These are phyloP conservation scores for Drosophila seguyi DNA, from an alignment of 1,140 invertebrate genomes.

Conservation along the genomic window DNA sequence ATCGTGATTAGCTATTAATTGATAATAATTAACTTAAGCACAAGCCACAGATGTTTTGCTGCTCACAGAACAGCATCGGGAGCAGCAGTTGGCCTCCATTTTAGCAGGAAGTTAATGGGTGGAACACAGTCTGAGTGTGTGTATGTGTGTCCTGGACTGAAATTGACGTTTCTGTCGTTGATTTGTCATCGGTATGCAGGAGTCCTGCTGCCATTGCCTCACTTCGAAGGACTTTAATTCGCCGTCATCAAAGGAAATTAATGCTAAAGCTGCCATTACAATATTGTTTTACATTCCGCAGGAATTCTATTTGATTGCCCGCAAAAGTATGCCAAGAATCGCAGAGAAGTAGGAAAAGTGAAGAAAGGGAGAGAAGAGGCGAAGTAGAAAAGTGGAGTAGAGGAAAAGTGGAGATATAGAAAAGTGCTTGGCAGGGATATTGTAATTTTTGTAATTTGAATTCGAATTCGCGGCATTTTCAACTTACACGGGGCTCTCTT, in stretches of 20 bases:
- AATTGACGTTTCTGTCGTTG: conserved; percentile 23
- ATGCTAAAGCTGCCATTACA: not conserved
- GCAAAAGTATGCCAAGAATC: conserved; percentile 21
- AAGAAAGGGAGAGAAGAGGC: not conserved
- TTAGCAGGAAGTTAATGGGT: not conserved
- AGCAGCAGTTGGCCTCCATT: conserved; percentile 5
- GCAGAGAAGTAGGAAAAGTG: not conserved
- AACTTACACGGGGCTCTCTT: conserved; percentile 49
- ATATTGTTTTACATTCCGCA: conserved; percentile 13
- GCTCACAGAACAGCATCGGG: not conserved
- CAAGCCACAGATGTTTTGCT: conserved; percentile 64
- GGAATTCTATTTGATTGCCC: conserved; percentile 15
- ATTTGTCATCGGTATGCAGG: conserved; percentile 9
- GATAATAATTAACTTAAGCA: conserved; percentile 83
- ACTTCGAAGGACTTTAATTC: not conserved
- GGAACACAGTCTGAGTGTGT: not conserved
- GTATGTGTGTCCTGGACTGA: not conserved
- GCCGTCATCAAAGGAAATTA: conserved; percentile 19
- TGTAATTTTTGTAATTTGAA: conserved; percentile 16
- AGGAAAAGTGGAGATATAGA: not conserved
- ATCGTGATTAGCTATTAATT: conserved; percentile 83
- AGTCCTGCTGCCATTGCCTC: not conserved
- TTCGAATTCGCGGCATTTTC: not conserved
- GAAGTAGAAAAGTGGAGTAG: not conserved
- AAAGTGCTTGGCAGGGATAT: not conserved